Percentiles rank a stretch among this genome's conserved stretches.
phyloP scores from a whole-genome alignment of 92 coral and sea anemone species.

The Umimayanthus chanpuru region DNA sequence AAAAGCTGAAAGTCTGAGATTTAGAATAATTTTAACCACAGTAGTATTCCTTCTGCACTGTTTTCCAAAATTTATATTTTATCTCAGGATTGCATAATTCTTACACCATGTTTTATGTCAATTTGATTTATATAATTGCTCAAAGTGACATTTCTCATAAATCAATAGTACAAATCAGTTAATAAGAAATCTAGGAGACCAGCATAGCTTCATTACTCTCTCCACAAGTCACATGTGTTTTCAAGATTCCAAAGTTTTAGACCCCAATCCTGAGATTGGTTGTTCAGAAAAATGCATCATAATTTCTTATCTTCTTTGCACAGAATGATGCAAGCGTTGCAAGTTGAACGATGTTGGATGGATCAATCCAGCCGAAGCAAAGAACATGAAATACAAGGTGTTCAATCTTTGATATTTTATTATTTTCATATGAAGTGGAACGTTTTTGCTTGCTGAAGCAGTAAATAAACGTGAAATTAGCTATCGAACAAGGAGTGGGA shows the following conservation, averaged over 20 bases:
- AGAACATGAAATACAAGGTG: conserved; percentile 13
- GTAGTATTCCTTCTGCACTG: no score
- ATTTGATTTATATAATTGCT: no score
- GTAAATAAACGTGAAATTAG: conserved; percentile 8
- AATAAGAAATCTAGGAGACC: no score
- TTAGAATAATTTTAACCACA: no score
- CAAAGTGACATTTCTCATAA: no score
- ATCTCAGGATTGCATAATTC: no score
- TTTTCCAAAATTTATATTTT: no score
- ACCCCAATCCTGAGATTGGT: conserved; percentile 12
- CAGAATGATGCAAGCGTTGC: conserved; percentile 6
- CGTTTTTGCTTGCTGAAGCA: conserved; percentile 14
- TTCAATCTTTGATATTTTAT: conserved; percentile 3
- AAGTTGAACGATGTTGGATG: conserved; percentile 14
- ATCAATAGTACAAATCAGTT: no score
- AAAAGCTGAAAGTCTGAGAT: no score
- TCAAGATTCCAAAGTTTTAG: conserved; percentile 7
- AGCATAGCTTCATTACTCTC: no score
- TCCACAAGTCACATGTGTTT: conserved; percentile 11
- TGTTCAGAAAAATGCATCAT: conserved; percentile 12
- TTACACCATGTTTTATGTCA: no score
- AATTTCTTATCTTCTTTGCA: conserved; percentile 10
- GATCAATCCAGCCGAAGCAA: conserved; percentile 4
- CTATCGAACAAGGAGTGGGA: conserved; percentile 10
- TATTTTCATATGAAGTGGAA: conserved; percentile 12